Percentiles rank a stretch among this genome's conserved stretches.
Evolutionary conservation across 2,888 invertebrate genomes (phyloP).

Genomic region (Mimumesa dahlbomi): DNA sequence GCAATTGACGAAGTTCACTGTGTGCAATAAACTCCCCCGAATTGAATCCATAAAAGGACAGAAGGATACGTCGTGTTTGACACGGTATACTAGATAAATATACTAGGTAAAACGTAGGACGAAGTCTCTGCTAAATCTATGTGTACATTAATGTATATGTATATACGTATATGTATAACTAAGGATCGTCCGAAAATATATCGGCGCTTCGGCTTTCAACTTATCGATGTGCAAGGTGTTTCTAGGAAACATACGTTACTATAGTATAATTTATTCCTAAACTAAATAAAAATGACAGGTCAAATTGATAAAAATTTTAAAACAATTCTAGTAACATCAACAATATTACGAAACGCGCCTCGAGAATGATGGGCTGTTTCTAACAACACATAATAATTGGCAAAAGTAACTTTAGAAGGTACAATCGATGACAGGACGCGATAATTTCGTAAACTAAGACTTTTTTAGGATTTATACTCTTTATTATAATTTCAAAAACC

Average conservation of each 20-base stretch:
- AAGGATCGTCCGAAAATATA: slow-evolving; percentile 36
- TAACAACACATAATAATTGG: slow-evolving; percentile 16
- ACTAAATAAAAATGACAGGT: slow-evolving; percentile 37
- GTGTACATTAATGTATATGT: slow-evolving; percentile 31
- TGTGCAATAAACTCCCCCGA: slow-evolving; percentile 75
- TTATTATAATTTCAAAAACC: neutral
- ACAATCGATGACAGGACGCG: slow-evolving; percentile 8
- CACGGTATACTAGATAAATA: slow-evolving; percentile 60
- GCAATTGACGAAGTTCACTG: slow-evolving; percentile 63
- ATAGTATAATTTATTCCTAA: slow-evolving; percentile 40
- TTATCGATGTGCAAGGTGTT: slow-evolving; percentile 70
- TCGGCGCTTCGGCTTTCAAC: slow-evolving; percentile 26
- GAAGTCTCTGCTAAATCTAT: slow-evolving; percentile 43
- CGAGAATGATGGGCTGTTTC: neutral
- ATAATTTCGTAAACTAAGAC: slow-evolving; percentile 2
- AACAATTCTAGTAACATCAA: slow-evolving; percentile 30
- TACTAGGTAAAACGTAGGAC: slow-evolving; percentile 52
- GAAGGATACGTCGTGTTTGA: slow-evolving; percentile 52
- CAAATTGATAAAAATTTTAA: slow-evolving; percentile 43
- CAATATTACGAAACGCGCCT: slow-evolving; percentile 22
- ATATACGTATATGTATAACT: slow-evolving; percentile 28
- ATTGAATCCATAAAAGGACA: slow-evolving; percentile 68
- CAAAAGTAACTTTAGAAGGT: neutral
- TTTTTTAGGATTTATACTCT: neutral
- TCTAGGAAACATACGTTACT: slow-evolving; percentile 74